These are phyloP conservation scores for Misgurnus mizolepis DNA, from an alignment of 2,113 vertebrate species.

Conservation along the genomic window DNA sequence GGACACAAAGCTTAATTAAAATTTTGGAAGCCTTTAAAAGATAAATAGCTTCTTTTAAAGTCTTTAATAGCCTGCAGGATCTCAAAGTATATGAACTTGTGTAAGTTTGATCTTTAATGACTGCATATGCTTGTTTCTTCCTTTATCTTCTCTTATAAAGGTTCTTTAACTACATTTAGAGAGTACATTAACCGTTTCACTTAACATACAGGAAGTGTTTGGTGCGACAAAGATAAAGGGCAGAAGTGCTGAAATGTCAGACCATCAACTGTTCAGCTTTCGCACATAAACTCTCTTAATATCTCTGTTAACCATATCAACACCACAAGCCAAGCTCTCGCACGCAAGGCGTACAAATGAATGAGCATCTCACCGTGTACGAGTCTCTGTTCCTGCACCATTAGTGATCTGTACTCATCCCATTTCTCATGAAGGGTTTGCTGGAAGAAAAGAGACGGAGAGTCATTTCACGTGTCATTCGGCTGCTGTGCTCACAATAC, in stretches of 20 bases:
- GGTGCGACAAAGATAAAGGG: not conserved
- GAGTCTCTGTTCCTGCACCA: conserved; percentile 93
- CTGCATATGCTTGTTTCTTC: too few relatives aligned
- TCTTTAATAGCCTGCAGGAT: not conserved
- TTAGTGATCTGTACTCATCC: conserved; percentile 91
- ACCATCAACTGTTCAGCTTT: not conserved
- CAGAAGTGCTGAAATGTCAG: not conserved
- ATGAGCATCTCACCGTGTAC: conserved; percentile 80
- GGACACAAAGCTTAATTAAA: conserved; percentile 30
- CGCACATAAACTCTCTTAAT: not conserved
- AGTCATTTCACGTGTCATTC: conserved; percentile 5
- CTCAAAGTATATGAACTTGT: not conserved
- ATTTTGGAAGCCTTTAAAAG: not conserved
- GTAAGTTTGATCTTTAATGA: not conserved
- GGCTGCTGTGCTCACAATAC: not conserved
- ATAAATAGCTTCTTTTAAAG: not conserved
- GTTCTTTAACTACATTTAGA: too few relatives aligned
- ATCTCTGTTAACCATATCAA: not conserved
- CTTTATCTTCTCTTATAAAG: too few relatives aligned
- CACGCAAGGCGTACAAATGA: not conserved
- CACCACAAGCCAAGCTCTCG: not conserved
- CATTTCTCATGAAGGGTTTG: conserved; percentile 96
- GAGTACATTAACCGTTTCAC: too few relatives aligned
- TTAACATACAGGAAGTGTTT: conserved; percentile 4
- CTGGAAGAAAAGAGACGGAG: conserved; percentile 64